Conservation (phyloP, 2,113 vertebrate genomes). For the zebrafish (Danio rerio) region GRCz12tu NC_133179.1:1705501-1706000, state of each 20-base stretch:
- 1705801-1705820: slow-evolving; percentile 33
- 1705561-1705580: too few species aligned
- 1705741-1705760: slow-evolving; percentile 16
- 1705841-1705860: slow-evolving; percentile 8
- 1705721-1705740: slow-evolving; percentile 3
- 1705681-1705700: neutral
- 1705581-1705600: too few species aligned
- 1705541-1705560: too few species aligned
- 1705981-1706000: slow-evolving; percentile 14
- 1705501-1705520: too few species aligned
- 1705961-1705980: slow-evolving; percentile 28
- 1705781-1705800: slow-evolving; percentile 14
- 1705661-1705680: neutral
- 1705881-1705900: slow-evolving; percentile 46
- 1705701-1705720: neutral
- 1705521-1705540: too few species aligned
- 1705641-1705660: neutral
- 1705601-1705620: too few species aligned
- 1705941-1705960: slow-evolving; percentile 61
- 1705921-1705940: slow-evolving; percentile 50
- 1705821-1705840: slow-evolving; percentile 28
- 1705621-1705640: too few species aligned
- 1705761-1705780: slow-evolving; percentile 18
- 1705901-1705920: slow-evolving; percentile 56
- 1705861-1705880: slow-evolving; percentile 21